Conservation (phyloP, 2,888 invertebrate genomes). For the Tiliacea aurago region DNA sequence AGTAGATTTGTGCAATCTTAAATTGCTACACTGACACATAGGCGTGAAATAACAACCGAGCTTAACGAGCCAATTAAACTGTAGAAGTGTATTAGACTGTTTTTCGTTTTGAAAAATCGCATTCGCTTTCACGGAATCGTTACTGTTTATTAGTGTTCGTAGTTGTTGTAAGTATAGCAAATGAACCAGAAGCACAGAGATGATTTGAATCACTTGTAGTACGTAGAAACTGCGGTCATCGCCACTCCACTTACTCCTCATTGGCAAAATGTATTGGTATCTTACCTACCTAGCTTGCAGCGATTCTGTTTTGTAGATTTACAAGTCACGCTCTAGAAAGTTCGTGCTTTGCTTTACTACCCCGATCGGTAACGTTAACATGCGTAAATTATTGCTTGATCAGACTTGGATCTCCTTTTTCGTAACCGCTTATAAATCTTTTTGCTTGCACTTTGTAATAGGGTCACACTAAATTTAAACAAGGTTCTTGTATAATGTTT, state of each 20-base stretch:
- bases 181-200: conserved; percentile 69
- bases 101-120: conserved; percentile 35
- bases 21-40: conserved; percentile 63
- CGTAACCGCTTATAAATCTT: conserved; percentile 58
- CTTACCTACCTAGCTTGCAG: conserved; percentile 60
- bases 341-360: conserved; percentile 75
- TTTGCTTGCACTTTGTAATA: conserved; percentile 54
- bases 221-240: conserved; percentile 68
- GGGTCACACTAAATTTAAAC: conserved; percentile 60
- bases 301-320: conserved; percentile 75
- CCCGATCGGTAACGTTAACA: conserved; percentile 69
- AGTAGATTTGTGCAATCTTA: conserved; percentile 66
- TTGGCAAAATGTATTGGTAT: conserved; percentile 74
- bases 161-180: conserved; percentile 58
- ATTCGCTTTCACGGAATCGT: conserved; percentile 22
- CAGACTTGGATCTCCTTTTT: conserved; percentile 63
- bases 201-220: conserved; percentile 68
- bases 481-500: conserved; percentile 55
- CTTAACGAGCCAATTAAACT: conserved; percentile 73
- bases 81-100: conserved; percentile 54
- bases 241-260: conserved; percentile 70
- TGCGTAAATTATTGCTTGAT: conserved; percentile 65
- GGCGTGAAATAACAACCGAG: conserved; percentile 61
- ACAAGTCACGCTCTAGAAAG: conserved; percentile 81
- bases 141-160: conserved; percentile 21